Percentiles rank a stretch among this genome's conserved stretches.
phyloP scores from a whole-genome alignment of 2,113 vertebrate species.

The Hippocampus barbouri region DNA sequence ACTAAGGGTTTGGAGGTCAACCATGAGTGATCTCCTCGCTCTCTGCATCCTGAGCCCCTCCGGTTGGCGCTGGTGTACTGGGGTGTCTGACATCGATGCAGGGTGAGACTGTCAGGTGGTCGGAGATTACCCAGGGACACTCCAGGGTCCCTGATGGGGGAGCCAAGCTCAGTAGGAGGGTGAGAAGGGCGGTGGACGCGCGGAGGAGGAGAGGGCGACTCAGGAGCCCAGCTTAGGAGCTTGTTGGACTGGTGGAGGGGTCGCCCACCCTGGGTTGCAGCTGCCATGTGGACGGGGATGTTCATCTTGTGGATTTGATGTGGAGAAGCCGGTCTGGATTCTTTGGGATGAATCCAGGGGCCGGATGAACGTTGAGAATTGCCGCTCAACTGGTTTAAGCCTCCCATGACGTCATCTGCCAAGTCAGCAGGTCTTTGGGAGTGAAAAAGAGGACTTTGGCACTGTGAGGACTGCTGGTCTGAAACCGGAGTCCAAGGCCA shows the following conservation, averaged over 20 bases:
- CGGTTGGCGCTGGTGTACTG: slow-evolving; percentile 61
- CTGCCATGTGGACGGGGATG: slow-evolving; percentile 67
- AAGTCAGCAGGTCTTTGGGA: slow-evolving; percentile 22
- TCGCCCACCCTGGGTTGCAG: slow-evolving; percentile 38
- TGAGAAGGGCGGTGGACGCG: slow-evolving; percentile 50
- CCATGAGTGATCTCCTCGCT: slow-evolving; percentile 53
- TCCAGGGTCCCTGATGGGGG: slow-evolving; percentile 70
- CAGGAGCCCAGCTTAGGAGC: not conserved
- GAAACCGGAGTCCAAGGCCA: slow-evolving; percentile 45
- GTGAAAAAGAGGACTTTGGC: slow-evolving; percentile 37
- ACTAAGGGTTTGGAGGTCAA: slow-evolving; percentile 57
- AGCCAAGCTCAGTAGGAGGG: slow-evolving; percentile 61
- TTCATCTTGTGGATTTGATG: slow-evolving; percentile 69
- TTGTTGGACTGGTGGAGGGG: slow-evolving; percentile 8
- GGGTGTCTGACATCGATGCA: slow-evolving; percentile 64
- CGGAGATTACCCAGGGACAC: slow-evolving; percentile 52
- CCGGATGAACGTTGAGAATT: slow-evolving; percentile 53
- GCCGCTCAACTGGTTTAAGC: slow-evolving; percentile 72
- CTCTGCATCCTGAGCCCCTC: slow-evolving; percentile 30
- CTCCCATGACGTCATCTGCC: slow-evolving; percentile 50
- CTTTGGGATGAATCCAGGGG: slow-evolving; percentile 11
- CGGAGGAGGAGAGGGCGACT: slow-evolving; percentile 62
- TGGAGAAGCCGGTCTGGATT: slow-evolving; percentile 26
- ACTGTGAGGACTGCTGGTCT: slow-evolving; percentile 48
- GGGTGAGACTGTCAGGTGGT: slow-evolving; percentile 63